Percentiles rank a stretch among this genome's conserved stretches.
phyloP scores from a whole-genome alignment of 2,888 invertebrate species.

The Leptothorax acervorum region DNA sequence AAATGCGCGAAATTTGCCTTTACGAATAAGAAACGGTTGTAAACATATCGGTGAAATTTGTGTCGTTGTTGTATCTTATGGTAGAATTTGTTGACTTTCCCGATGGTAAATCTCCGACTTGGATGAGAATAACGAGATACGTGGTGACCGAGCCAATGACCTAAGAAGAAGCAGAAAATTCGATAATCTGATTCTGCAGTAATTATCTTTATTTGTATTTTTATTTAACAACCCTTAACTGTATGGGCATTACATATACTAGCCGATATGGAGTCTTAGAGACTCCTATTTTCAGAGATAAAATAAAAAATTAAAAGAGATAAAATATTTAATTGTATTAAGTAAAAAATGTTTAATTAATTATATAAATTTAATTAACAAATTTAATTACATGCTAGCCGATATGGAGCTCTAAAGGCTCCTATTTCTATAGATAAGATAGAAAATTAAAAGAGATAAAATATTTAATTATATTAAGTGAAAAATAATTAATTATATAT shows the following conservation, averaged over 20 bases:
- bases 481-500: not conserved
- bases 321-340: not conserved
- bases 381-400: not conserved
- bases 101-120: conserved; percentile 66
- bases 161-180: conserved; percentile 60
- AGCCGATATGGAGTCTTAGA: not conserved
- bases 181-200: not conserved
- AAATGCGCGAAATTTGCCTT: not conserved
- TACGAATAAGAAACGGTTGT: not conserved
- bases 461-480: no score
- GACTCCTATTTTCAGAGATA: not conserved
- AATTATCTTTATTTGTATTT: not conserved
- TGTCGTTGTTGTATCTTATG: no score
- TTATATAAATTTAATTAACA: not conserved
- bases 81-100: not conserved
- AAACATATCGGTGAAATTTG: conserved; percentile 2
- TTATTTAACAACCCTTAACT: not conserved
- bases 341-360: not conserved
- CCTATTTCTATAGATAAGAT: not conserved
- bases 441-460: not conserved
- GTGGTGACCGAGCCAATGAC: conserved; percentile 77
- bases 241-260: not conserved
- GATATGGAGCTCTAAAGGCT: not conserved
- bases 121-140: conserved; percentile 79
- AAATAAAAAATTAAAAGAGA: not conserved